Base-by-base conservation (phyloP, 92 coral and sea anemone genomes). In the Palythoa grandis region DNA sequence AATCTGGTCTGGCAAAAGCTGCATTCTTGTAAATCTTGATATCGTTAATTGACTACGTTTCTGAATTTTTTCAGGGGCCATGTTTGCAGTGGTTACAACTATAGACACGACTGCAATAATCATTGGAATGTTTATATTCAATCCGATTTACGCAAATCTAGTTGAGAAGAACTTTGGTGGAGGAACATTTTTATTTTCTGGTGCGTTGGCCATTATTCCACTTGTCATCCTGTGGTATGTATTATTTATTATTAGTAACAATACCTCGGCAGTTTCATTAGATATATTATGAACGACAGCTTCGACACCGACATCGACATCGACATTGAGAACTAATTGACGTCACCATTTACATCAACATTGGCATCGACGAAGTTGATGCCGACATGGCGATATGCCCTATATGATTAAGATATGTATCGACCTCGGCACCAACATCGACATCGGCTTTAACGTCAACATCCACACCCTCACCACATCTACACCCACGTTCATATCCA, bases 151-250 rank as follows among this genome's bases (percentile, higher is more conserved):
- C 39, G 73, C 74, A 17, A 73, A 11, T 11, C 25, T 79, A 16
- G 84, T 79, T 14, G 6, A 79, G 73, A 11, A 19, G 58, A 43
- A 79, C 73, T 79, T 79, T 50, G 61, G 84, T 10, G 74, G 84
- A 79, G 84, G 84, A 65, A 79, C 84, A 11, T 79, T 79, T 8
- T 65, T 79, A 29, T 3, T 79, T n/a, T 79, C 84, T 11, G 84
- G 38, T n/a, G 84, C 73, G 16, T 12, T 79, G 20, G 73, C 84
- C 5, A 13, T 79, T 2, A 20, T 15, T 47, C 74, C 84, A n/a
- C 56, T 79, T 23, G 40, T 63, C 7, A 79, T 65, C 39, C 38
- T 79, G 16, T 79, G 84, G 84, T 79, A 43, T 52, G 57, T 37
- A 35, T 58, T 13, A 5, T 40, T 1, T 5, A 43, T 29, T 29